Conservation (phyloP, 2,797 vertebrate species). For the Tympanoctomys barrerae region DNA sequence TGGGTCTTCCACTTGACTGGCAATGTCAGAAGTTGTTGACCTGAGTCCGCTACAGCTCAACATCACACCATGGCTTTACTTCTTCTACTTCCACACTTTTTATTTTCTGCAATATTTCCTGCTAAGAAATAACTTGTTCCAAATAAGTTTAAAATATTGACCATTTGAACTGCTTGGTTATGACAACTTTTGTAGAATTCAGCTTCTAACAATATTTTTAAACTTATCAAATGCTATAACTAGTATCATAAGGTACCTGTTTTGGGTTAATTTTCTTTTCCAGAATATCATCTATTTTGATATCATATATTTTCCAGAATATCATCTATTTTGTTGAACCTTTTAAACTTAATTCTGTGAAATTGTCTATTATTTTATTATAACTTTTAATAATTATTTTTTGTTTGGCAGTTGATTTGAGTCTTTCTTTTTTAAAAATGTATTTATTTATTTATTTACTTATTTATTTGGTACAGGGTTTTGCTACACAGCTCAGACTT, state of each 20-base stretch:
- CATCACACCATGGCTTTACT: too few relatives aligned
- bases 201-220: background rate
- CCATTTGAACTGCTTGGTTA: background rate
- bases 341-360: background rate
- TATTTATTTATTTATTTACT: too few relatives aligned
- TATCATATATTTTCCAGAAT: too few relatives aligned
- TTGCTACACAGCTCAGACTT: too few relatives aligned
- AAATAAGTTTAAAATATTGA: conserved; percentile 20
- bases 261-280: background rate
- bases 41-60: too few relatives aligned
- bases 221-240: background rate
- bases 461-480: too few relatives aligned
- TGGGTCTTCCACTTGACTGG: too few relatives aligned
- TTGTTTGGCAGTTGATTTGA: background rate
- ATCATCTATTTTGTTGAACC: background rate
- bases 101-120: background rate
- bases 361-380: background rate
- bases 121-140: background rate
- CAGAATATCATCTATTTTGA: background rate
- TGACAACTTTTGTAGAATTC: background rate
- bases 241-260: background rate
- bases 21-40: too few relatives aligned
- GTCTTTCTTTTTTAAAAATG: background rate
- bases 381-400: background rate
- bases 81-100: background rate